Base-by-base conservation (phyloP, 2,113 vertebrate species). In the Copsychus sechellarum region DNA sequence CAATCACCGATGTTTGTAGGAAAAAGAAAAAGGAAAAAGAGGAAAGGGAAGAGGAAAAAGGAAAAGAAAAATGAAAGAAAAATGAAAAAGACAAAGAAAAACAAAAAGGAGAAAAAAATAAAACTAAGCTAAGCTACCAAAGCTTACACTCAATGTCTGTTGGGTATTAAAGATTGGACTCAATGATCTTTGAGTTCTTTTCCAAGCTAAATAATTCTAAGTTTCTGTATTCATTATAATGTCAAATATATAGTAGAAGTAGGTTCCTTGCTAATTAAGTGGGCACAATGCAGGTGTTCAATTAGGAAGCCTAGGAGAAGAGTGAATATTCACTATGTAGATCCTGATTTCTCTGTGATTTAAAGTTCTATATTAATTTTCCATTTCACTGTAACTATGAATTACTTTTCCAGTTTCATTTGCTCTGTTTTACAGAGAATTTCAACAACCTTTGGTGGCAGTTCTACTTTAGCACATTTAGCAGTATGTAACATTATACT, bases 391-490 rank as follows among this genome's bases (percentile, higher is more conserved):
- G 53, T 54, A 84, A n/a, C 66, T 81, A 50, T 86, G 54, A 88
- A 86, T 86, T 90, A 73, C 31, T 74, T 72, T 79, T 48, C 73
- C 53, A 79, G 50, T 66, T 80, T 72, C 4, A 88, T 78, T 88
- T 95, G 31, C 88, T 78, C n/a, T 90, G 25, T 67, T 67, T 83
- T 83, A 87, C 15, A 80, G 67, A 95, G 81, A 93, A 86, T 96
- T 97, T 65, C 93, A 96, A 95, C 65, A 93, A 90, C 54, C 34
- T 81, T 67, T 4, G 4, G 48, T 93, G 71, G n/a, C 76, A 95
- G 48, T 83, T 95, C 54, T 88, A 83, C 86, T 97, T 96, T 92
- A 92, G 78, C 43, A 94, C 48, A 38, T 71, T 78, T 58, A 77
- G 73, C n/a, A n/a, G 47, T 36, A 73, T 42, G 62, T 14, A 33